A percentile compares a stretch with the other conserved stretches of the same genome.
These are phyloP conservation scores for Hypothenemus hampei DNA, from an alignment of 1,140 invertebrate species.

Conservation along the genomic window DNA sequence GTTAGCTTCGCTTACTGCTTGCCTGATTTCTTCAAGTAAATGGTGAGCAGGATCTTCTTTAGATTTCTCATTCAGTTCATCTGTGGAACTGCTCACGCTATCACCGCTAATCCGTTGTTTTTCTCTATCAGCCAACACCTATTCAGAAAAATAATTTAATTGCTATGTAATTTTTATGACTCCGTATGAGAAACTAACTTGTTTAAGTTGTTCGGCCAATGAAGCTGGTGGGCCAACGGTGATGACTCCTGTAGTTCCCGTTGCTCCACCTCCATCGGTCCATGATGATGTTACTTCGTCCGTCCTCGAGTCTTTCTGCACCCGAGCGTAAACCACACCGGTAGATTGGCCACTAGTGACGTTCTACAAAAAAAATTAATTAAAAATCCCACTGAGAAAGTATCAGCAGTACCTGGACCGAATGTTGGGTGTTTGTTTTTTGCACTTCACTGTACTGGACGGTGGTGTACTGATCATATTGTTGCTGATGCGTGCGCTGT, in stretches of 20 bases:
- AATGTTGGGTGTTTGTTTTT: slow-evolving; percentile 27
- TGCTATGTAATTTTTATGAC: background rate
- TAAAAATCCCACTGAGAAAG: too few relatives aligned
- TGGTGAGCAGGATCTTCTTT: slow-evolving; percentile 62
- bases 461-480: slow-evolving; percentile 34
- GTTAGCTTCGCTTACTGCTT: slow-evolving; percentile 78
- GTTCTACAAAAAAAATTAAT: slow-evolving; percentile 12
- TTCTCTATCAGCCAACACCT: slow-evolving; percentile 45
- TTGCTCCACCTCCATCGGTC: slow-evolving; percentile 13
- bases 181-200: slow-evolving; percentile 51
- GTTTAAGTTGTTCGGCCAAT: slow-evolving; percentile 77
- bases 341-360: slow-evolving; percentile 21
- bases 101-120: slow-evolving; percentile 50
- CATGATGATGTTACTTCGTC: slow-evolving; percentile 37
- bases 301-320: slow-evolving; percentile 42
- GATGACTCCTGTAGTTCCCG: slow-evolving; percentile 28
- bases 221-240: slow-evolving; percentile 61
- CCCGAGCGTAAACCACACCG: slow-evolving; percentile 42
- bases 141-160: background rate
- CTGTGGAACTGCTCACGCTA: slow-evolving; percentile 58
- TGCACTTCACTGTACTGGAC: slow-evolving; percentile 37
- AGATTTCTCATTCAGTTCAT: slow-evolving; percentile 58
- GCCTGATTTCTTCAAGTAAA: slow-evolving; percentile 74
- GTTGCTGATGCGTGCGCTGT: slow-evolving; percentile 24
- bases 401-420: slow-evolving; percentile 26